Percentiles rank a stretch among this genome's conserved stretches.
These are phyloP conservation scores for Desmodus rotundus DNA, from an alignment of 2,113 vertebrate genomes.

Conservation along the genomic window DNA sequence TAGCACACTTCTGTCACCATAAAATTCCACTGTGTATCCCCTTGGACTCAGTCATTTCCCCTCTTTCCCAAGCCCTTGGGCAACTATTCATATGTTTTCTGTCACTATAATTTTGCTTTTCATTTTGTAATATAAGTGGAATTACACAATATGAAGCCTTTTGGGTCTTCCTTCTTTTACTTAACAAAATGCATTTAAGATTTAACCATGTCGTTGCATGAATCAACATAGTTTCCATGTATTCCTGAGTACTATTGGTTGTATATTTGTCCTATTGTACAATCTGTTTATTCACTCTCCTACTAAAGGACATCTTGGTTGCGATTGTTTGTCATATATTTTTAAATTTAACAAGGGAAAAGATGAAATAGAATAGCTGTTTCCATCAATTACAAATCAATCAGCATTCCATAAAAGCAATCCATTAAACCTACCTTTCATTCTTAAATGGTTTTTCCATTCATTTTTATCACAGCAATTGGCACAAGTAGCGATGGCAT, in stretches of 20 bases:
- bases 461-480: not conserved
- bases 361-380: not conserved
- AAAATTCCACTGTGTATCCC: not conserved
- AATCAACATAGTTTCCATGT: not conserved
- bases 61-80: not conserved
- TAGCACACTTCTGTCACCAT: not conserved
- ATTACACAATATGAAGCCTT: not conserved
- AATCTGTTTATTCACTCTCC: not conserved
- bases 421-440: not conserved
- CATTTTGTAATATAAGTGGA: not conserved
- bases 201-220: not conserved
- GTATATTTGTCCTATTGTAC: not conserved
- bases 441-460: not conserved
- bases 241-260: not conserved
- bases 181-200: not conserved
- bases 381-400: not conserved
- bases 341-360: not conserved
- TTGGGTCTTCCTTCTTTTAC: not conserved
- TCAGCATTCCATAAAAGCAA: not conserved
- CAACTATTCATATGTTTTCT: not conserved
- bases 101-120: not conserved
- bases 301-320: not conserved
- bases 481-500: not conserved
- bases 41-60: not conserved
- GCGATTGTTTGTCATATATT: not conserved